Conservation (phyloP, 2,888 invertebrate genomes). For the Apodemia mormo region DNA sequence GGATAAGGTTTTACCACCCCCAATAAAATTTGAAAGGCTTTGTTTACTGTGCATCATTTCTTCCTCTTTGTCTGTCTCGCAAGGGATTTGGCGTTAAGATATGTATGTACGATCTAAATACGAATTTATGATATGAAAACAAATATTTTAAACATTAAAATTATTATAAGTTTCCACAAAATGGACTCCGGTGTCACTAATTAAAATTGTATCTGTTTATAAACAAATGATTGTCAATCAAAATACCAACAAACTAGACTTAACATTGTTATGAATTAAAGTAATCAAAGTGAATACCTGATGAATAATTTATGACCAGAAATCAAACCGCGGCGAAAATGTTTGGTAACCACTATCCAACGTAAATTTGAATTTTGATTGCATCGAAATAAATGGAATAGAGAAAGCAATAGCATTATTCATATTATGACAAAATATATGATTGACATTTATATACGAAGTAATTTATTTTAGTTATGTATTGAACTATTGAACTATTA, state of each 20-base stretch:
- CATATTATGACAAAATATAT: not conserved
- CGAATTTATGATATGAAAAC: no score
- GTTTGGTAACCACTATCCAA: not conserved
- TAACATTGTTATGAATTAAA: not conserved
- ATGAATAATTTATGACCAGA: slow-evolving; percentile 6
- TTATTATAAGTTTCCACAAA: no score
- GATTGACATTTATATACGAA: not conserved
- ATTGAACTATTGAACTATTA: no score
- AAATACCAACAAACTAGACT: not conserved
- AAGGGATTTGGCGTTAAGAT: no score
- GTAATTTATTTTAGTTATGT: no score
- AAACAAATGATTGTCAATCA: not conserved
- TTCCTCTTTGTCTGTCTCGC: no score
- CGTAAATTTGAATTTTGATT: slow-evolving; percentile 8
- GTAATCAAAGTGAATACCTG: not conserved
- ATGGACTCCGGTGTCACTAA: not conserved
- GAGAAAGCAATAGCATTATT: slow-evolving; percentile 2
- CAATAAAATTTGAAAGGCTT: no score
- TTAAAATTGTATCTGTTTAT: not conserved
- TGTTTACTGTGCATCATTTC: no score
- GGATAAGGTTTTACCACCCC: no score
- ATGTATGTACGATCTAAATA: no score
- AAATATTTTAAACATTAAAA: no score
- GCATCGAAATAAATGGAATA: not conserved
- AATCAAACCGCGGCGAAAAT: slow-evolving; percentile 2